Evolutionary conservation across 2,113 vertebrate species (phyloP).

Genomic region (Apteryx mantelli): DNA sequence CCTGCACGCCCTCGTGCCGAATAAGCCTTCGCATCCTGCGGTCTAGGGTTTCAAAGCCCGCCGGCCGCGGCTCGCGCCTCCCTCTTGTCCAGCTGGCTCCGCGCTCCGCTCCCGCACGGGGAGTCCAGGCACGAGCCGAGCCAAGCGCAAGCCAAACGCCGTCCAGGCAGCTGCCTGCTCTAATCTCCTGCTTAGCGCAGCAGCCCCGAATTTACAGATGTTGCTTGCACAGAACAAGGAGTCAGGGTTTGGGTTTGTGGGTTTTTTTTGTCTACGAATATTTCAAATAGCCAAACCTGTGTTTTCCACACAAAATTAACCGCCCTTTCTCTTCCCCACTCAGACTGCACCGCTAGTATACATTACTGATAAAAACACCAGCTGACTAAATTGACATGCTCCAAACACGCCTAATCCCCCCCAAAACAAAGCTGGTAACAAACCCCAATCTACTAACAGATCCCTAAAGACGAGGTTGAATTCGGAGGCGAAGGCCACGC

Average conservation of each 20-base stretch:
- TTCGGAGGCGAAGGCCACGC: neutral
- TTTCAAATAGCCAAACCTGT: neutral
- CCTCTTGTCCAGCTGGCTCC: constrained; percentile 31
- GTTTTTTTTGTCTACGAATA: neutral
- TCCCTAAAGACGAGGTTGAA: neutral
- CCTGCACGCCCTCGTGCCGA: neutral
- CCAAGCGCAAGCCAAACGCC: constrained; percentile 44
- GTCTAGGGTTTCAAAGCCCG: neutral
- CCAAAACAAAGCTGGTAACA: constrained; percentile 6
- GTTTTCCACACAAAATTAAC: neutral
- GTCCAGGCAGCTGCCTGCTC: constrained; percentile 16
- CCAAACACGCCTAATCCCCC: constrained; percentile 28
- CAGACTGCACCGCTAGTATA: neutral
- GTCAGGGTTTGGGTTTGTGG: too few species aligned
- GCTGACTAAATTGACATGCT: neutral
- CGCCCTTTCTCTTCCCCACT: neutral
- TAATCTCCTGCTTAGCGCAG: constrained; percentile 3
- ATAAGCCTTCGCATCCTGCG: neutral
- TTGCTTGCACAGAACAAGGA: neutral
- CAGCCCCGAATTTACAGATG: neutral
- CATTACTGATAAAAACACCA: neutral
- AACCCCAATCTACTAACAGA: neutral
- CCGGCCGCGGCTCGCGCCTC: neutral
- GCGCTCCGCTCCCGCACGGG: neutral
- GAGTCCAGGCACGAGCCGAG: neutral